Conservation (phyloP, 1,140 invertebrate genomes). For the Epicauta chinensis region DNA sequence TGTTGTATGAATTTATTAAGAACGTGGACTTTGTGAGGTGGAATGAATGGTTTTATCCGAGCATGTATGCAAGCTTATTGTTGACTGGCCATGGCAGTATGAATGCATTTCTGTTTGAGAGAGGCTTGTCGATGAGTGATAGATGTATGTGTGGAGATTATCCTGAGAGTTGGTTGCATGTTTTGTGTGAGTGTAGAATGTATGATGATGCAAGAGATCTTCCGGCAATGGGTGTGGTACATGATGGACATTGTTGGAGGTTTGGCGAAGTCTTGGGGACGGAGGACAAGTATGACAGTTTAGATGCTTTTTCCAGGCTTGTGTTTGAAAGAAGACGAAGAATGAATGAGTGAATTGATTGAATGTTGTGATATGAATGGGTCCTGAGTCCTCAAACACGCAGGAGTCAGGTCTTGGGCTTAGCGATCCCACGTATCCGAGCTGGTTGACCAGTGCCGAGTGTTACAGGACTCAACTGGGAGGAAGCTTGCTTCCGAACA, state of each 20-base stretch:
- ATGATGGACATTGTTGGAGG: neutral
- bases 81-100: slow-evolving; percentile 1
- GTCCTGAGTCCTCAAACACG: no score
- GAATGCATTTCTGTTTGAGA: slow-evolving; percentile 1
- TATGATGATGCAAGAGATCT: neutral
- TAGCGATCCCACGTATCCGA: no score
- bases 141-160: slow-evolving; percentile 1
- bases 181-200: no score
- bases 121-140: neutral
- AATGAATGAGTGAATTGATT: no score
- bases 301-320: no score
- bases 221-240: neutral
- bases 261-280: no score
- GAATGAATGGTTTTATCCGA: slow-evolving; percentile 5
- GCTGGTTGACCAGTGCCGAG: neutral
- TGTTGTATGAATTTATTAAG: neutral
- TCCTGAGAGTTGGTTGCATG: neutral
- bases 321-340: no score
- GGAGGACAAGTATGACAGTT: no score
- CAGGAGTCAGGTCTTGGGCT: no score
- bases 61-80: neutral
- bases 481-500: slow-evolving; percentile 19
- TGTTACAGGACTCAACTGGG: neutral
- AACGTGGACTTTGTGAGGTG: neutral
- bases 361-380: no score